Conservation (phyloP, 2,888 invertebrate genomes). For the Lepidonotus clava region DNA sequence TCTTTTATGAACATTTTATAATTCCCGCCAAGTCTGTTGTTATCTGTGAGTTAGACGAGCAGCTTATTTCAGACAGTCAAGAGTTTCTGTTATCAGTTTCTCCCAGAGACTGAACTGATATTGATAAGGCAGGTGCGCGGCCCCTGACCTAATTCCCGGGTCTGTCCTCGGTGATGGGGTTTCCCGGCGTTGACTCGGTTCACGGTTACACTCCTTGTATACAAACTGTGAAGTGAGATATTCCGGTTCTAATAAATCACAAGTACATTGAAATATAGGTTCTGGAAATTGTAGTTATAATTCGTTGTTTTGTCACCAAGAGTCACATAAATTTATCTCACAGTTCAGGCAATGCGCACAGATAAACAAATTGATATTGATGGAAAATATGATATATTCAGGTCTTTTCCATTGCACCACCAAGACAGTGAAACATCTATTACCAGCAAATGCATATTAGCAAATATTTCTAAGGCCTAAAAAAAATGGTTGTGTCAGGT, state of each 20-base stretch:
- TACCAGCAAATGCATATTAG: too few species aligned
- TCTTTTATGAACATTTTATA: background rate
- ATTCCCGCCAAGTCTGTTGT: background rate
- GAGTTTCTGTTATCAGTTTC: background rate
- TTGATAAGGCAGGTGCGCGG: constrained; percentile 43
- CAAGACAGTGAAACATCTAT: too few species aligned
- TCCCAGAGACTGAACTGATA: background rate
- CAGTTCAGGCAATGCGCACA: background rate
- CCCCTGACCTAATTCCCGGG: background rate
- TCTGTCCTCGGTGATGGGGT: background rate
- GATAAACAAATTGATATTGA: background rate
- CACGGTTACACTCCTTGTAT: too few species aligned
- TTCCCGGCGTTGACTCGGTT: constrained; percentile 7
- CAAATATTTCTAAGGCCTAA: too few species aligned
- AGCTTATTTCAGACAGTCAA: background rate
- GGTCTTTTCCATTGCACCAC: too few species aligned
- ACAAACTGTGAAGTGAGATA: background rate
- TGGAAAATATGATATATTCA: too few species aligned
- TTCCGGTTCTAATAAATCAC: background rate
- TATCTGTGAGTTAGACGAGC: background rate
- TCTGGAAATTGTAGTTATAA: too few species aligned
- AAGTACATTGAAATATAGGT: too few species aligned
- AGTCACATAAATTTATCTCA: background rate
- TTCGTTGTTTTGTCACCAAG: background rate
- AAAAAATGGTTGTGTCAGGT: too few species aligned